Evolutionary conservation across 2,797 vertebrate genomes (phyloP), one percentile per base, ranked within the genome.

Genomic region (Amblyopsis hoosieri): DNA sequence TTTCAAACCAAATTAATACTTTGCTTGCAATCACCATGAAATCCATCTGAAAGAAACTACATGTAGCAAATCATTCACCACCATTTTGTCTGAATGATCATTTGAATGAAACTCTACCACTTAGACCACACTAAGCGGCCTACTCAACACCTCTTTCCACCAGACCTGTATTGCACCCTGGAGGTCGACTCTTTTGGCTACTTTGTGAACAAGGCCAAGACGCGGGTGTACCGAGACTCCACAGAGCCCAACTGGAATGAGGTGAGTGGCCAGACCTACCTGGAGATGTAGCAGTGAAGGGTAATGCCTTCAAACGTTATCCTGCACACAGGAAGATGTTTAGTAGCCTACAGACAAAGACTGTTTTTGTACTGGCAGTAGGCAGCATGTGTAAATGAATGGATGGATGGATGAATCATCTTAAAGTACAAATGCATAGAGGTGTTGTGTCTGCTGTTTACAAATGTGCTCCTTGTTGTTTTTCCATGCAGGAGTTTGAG

Each of bases 141-240:
- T 0, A 12, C n/a, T 47, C 62, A 29, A 10, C 69, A 1, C 54
- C 67, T 80, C 6, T 71, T 31, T 47, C 45, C 57, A 7, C 69
- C 79, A 98, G 96, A 96, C 85, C 89, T 97, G 54, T 98, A 97
- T 89, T 98, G 96, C 83, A 96, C 96, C 0, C 87, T 98, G 69
- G 96, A 98, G 84, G 95, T 98, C 83, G 96, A 97, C 77, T 95
- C 96, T 53, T 98, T 95, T 2, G 96, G 96, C 5, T 98, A 97
- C 87, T 98, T 98, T 19, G 96, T 97, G 82, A 98, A 98, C 89
- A 98, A 98, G 89, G 96, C 96, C 49, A 97, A 97, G 87, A 98
- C 96, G 0, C 90, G 96, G 0, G 95, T 98, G 67, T 95, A 97
- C 88, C 90, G 96, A 79, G 96, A 98, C 83, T 96, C 96, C 0